A percentile compares a stretch with the other conserved stretches of the same genome.
Evolutionary conservation across 2,797 vertebrate genomes (phyloP).

Genomic region (Erpetoichthys calabaricus): DNA sequence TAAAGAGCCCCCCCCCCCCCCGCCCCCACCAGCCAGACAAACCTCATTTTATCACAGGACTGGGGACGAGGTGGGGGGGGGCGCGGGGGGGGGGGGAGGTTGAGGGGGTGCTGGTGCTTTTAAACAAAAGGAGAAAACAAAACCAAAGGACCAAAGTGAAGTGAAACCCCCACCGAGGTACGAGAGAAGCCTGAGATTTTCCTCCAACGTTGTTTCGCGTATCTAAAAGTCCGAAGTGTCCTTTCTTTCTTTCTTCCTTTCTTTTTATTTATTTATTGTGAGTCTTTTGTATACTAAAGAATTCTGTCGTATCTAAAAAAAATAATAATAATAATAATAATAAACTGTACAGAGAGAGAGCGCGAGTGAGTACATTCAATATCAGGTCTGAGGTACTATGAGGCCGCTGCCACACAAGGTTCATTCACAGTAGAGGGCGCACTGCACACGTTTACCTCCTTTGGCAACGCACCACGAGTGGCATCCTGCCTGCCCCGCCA

Average conservation of each 20-base stretch:
- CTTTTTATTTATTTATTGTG: conserved; percentile 33
- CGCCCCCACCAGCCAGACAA: too few species aligned
- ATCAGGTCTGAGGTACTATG: conserved; percentile 76
- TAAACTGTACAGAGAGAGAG: conserved; percentile 50
- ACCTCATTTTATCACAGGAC: too few species aligned
- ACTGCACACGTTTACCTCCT: conserved; percentile 35
- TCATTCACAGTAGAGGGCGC: conserved; percentile 38
- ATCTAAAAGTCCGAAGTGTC: conserved; percentile 11
- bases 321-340: too few species aligned
- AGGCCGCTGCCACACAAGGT: conserved; percentile 53
- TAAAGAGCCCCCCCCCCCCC: too few species aligned
- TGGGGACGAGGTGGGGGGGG: too few species aligned
- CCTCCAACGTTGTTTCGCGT: conserved; percentile 8
- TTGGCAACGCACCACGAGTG: conserved; percentile 53
- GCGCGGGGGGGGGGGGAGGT: too few species aligned
- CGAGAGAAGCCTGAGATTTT: conserved; percentile 46
- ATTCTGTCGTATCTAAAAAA: conserved; percentile 43
- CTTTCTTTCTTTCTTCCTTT: conserved; percentile 13
- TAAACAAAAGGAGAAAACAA: too few species aligned
- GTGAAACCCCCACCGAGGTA: too few species aligned
- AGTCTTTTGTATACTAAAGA: conserved; percentile 45
- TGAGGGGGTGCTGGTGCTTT: too few species aligned
- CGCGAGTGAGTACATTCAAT: conserved; percentile 68
- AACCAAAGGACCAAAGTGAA: too few species aligned
- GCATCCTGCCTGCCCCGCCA: conserved; percentile 3